Percentiles rank a stretch among this genome's conserved stretches.
phyloP scores from a whole-genome alignment of 1,140 invertebrate genomes.

The Pachyrhynchus sulphureomaculatus region DNA sequence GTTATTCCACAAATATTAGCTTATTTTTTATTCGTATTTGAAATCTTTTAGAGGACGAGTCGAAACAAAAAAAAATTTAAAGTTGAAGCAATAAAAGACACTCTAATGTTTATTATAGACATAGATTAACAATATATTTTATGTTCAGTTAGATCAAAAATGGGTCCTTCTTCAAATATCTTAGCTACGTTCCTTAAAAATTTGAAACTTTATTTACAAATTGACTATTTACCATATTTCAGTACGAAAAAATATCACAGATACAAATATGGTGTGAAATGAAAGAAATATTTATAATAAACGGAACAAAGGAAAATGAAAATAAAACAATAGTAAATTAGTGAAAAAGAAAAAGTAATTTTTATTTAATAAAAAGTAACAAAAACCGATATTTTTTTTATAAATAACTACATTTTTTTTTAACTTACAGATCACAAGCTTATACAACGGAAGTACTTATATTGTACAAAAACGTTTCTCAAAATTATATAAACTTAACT shows the following conservation, averaged over 20 bases:
- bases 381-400: slow-evolving; percentile 45
- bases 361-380: slow-evolving; percentile 49
- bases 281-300: slow-evolving; percentile 19
- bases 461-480: slow-evolving; percentile 38
- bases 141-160: slow-evolving; percentile 31
- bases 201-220: slow-evolving; percentile 45
- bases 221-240: slow-evolving; percentile 46
- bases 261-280: slow-evolving; percentile 41
- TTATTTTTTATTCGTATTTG: too few species aligned
- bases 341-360: slow-evolving; percentile 41
- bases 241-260: slow-evolving; percentile 50
- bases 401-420: slow-evolving; percentile 45
- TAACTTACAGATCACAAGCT: slow-evolving; percentile 46
- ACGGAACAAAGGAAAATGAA: slow-evolving; percentile 23
- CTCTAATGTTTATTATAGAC: slow-evolving; percentile 31
- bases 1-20: too few species aligned
- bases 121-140: slow-evolving; percentile 33
- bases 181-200: slow-evolving; percentile 32
- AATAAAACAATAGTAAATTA: slow-evolving; percentile 37
- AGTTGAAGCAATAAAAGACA: too few species aligned
- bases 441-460: slow-evolving; percentile 35
- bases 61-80: too few species aligned
- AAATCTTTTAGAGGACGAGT: too few species aligned
- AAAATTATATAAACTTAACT: slow-evolving; percentile 38
- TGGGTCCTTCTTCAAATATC: slow-evolving; percentile 33